Evolutionary conservation across 2,113 vertebrate genomes (phyloP).

Genomic region (Perognathus longimembris): DNA sequence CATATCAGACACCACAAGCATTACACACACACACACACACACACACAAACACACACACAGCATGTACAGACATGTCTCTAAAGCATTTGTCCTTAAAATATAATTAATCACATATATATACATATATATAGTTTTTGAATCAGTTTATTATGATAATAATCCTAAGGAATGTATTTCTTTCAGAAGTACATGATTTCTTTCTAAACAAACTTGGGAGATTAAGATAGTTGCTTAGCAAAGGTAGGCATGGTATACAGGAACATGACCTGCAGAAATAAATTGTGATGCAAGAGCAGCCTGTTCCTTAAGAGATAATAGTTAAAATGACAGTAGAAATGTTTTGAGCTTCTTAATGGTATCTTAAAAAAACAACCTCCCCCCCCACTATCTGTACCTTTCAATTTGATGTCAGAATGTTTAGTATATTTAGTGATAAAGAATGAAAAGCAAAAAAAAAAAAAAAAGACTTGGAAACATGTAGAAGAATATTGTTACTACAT

Average conservation of each 20-base stretch:
- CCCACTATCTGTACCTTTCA: not conserved
- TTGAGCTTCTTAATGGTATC: not conserved
- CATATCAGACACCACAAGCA: too few species aligned
- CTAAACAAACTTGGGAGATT: not conserved
- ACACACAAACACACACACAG: too few species aligned
- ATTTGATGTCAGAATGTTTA: slow-evolving; percentile 16
- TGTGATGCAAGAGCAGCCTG: not conserved
- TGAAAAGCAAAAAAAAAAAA: not conserved
- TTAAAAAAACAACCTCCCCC: not conserved
- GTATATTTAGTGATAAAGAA: not conserved
- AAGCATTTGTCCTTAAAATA: slow-evolving; percentile 39
- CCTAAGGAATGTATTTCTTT: slow-evolving; percentile 19
- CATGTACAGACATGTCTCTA: too few species aligned
- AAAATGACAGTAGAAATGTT: not conserved
- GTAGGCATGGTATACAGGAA: not conserved
- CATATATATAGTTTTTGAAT: slow-evolving; percentile 9
- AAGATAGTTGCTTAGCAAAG: slow-evolving; percentile 27
- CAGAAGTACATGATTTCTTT: not conserved
- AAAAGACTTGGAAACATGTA: slow-evolving; percentile 4
- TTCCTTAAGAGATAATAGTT: not conserved
- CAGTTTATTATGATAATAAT: slow-evolving; percentile 47
- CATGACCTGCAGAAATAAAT: not conserved
- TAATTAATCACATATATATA: not conserved
- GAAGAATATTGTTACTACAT: not conserved
- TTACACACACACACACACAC: too few species aligned